Conservation (phyloP, 2,113 vertebrate genomes). For the Spheniscus mendiculus region DNA sequence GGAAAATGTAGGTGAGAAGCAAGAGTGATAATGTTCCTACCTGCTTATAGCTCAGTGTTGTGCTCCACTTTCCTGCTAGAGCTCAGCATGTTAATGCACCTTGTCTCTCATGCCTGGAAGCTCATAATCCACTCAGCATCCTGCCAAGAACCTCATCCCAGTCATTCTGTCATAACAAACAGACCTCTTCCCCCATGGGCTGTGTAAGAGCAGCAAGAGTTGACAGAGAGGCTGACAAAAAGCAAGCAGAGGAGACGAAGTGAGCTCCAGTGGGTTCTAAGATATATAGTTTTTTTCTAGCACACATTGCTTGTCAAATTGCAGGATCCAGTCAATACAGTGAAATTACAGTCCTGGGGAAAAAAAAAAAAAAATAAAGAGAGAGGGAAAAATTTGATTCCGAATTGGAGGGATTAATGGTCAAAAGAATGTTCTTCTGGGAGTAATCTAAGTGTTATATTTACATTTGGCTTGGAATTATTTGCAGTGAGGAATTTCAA, state of each 20-base stretch:
- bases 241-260: background rate
- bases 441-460: slow-evolving; percentile 83
- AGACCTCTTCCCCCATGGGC: background rate
- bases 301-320: background rate
- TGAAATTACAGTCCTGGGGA: slow-evolving; percentile 67
- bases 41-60: background rate
- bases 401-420: slow-evolving; percentile 77
- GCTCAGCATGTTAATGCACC: background rate
- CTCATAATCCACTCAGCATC: background rate
- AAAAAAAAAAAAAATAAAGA: background rate
- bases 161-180: background rate
- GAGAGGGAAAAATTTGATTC: slow-evolving; percentile 62
- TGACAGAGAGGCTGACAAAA: slow-evolving; percentile 3
- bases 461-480: slow-evolving; percentile 83
- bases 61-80: background rate
- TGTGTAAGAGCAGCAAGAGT: background rate
- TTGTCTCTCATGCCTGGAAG: background rate
- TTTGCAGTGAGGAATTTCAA: slow-evolving; percentile 83
- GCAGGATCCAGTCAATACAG: slow-evolving; percentile 55
- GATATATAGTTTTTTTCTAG: background rate
- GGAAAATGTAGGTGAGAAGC: background rate
- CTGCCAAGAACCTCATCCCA: slow-evolving; percentile 39
- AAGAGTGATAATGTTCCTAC: background rate
- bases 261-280: background rate
- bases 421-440: slow-evolving; percentile 78